These are phyloP conservation scores for Bombus confusus DNA, from an alignment of 1,140 invertebrate species.

Conservation along the genomic window DNA sequence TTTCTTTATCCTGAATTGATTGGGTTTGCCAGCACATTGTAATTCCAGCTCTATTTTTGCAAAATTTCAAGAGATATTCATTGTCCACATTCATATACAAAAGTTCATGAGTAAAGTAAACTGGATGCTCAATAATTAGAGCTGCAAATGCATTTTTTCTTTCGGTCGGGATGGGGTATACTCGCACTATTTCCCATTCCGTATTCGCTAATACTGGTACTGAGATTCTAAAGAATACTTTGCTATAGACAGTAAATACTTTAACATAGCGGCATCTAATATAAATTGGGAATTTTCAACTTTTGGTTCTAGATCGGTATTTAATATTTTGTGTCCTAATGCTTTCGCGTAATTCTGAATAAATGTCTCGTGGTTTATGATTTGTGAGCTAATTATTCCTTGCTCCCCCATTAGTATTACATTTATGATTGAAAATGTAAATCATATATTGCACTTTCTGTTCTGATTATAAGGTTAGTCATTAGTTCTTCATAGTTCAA, in stretches of 20 bases:
- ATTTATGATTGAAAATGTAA: neutral
- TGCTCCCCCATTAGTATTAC: slow-evolving; percentile 13
- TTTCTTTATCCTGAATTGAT: too few relatives aligned
- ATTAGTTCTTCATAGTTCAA: too few relatives aligned
- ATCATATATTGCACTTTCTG: neutral
- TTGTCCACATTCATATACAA: too few relatives aligned
- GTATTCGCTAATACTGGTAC: neutral
- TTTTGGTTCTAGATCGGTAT: neutral
- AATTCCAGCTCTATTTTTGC: too few relatives aligned
- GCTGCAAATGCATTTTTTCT: too few relatives aligned
- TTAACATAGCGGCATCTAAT: neutral
- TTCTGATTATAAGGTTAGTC: too few relatives aligned
- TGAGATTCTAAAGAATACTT: slow-evolving; percentile 7
- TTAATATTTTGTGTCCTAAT: neutral
- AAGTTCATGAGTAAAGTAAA: too few relatives aligned
- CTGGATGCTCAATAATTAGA: too few relatives aligned
- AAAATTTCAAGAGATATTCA: too few relatives aligned
- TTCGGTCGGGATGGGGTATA: neutral
- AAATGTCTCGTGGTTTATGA: neutral
- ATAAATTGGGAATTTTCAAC: slow-evolving; percentile 2
- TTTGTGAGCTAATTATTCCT: slow-evolving; percentile 8
- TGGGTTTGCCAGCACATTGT: too few relatives aligned
- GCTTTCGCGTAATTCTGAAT: neutral
- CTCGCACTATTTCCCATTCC: too few relatives aligned
- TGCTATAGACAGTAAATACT: neutral